Percentiles rank a stretch among this genome's conserved stretches.
These are phyloP conservation scores for Drosophila stalkeri DNA, from an alignment of 2,888 invertebrate genomes.

Conservation along the genomic window DNA sequence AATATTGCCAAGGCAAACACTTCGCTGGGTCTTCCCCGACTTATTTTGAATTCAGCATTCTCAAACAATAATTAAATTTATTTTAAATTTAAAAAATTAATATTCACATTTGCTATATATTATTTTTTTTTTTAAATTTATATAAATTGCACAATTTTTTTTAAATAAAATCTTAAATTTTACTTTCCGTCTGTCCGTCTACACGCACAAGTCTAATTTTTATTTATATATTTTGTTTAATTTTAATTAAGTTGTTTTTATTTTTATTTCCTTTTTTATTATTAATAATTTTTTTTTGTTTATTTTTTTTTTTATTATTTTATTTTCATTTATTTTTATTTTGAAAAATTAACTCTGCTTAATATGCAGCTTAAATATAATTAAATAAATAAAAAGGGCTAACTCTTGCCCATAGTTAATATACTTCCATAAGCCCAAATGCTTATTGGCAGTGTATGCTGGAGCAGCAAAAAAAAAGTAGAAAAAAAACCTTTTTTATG, in stretches of 20 bases:
- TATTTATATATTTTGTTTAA: not conserved
- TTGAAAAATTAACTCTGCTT: not conserved
- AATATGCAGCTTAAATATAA: not conserved
- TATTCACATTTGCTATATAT: not conserved
- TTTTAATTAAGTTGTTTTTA: too few species aligned
- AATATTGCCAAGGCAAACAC: not conserved
- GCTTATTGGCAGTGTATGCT: not conserved
- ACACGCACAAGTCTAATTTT: too few species aligned
- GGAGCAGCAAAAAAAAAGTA: conserved; percentile 1
- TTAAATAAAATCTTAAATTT: too few species aligned
- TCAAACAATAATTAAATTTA: too few species aligned
- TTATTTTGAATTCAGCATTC: not conserved
- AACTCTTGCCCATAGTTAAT: not conserved
- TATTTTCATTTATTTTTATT: not conserved
- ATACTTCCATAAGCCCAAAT: not conserved
- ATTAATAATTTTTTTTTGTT: not conserved
- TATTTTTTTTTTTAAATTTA: not conserved
- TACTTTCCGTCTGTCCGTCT: too few species aligned
- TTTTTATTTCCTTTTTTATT: not conserved
- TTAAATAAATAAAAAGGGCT: not conserved
- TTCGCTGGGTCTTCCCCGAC: not conserved
- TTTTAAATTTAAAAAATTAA: too few species aligned
- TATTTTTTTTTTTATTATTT: not conserved
- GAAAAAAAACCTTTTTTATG: conserved; percentile 64
- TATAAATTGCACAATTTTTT: too few species aligned